Evolutionary conservation across 2,797 vertebrate genomes (phyloP).

Genomic region (Nannoperca obscura): DNA sequence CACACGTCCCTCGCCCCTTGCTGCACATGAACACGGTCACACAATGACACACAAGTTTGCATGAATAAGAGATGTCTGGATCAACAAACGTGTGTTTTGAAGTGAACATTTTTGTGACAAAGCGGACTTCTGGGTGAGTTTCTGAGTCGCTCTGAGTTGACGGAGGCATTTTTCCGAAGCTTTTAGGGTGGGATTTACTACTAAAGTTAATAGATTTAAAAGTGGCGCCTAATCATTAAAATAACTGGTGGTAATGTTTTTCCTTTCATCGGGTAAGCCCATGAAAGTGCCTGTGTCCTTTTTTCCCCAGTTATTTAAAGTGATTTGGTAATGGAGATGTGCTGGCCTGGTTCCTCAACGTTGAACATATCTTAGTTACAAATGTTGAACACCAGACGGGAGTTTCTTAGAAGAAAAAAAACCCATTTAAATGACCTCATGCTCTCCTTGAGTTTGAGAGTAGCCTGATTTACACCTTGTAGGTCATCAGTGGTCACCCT

Average conservation of each 20-base stretch:
- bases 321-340: not conserved
- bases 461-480: conserved; percentile 64
- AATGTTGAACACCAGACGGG: conserved; percentile 16
- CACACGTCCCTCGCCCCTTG: not conserved
- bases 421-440: conserved; percentile 36
- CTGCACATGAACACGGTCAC: conserved; percentile 1
- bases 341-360: conserved; percentile 2
- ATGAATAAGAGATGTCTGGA: not conserved
- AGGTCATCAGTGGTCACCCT: conserved; percentile 60
- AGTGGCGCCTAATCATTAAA: conserved; percentile 45
- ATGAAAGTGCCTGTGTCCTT: conserved; percentile 15
- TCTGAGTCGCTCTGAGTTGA: not conserved
- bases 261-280: conserved; percentile 18
- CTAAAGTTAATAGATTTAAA: conserved; percentile 41
- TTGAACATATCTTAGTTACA: conserved; percentile 12
- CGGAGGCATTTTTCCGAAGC: conserved; percentile 11
- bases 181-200: conserved; percentile 25
- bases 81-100: not conserved
- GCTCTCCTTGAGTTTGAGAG: conserved; percentile 46
- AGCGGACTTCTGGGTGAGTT: not conserved
- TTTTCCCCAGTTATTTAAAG: conserved; percentile 23
- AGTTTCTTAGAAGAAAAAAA: conserved; percentile 31
- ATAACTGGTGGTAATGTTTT: conserved; percentile 23
- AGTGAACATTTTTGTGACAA: not conserved
- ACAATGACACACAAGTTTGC: not conserved